A percentile compares a stretch with the other conserved stretches of the same genome.
These are phyloP conservation scores for Drosophila auraria DNA, from an alignment of 1,140 invertebrate genomes.

Conservation along the genomic window DNA sequence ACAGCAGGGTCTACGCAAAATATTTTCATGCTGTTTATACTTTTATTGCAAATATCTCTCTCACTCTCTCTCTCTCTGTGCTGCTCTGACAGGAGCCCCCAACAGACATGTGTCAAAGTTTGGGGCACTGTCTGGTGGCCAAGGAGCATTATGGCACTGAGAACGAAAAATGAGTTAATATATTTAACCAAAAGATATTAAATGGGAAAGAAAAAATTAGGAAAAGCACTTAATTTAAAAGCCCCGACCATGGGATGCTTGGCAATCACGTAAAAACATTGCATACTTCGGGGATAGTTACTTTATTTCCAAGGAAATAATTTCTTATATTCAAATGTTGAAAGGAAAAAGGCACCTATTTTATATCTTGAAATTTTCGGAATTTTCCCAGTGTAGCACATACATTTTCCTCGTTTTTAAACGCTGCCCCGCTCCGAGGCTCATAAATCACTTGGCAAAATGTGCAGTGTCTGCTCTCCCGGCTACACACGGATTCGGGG, in stretches of 20 bases:
- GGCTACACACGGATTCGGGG: constrained; percentile 27
- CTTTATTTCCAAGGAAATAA: too few species aligned
- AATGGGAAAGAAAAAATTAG: neutral
- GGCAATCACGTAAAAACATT: too few species aligned
- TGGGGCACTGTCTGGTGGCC: constrained; percentile 36
- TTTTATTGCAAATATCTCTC: constrained; percentile 80
- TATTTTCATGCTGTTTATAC: constrained; percentile 78
- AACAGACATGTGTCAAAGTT: constrained; percentile 54
- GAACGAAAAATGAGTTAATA: constrained; percentile 10
- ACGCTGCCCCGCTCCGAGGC: constrained; percentile 61
- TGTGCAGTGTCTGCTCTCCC: constrained; percentile 54
- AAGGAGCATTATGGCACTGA: constrained; percentile 58
- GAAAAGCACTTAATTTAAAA: too few species aligned
- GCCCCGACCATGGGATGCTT: too few species aligned
- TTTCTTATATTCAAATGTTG: too few species aligned
- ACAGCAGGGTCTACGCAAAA: constrained; percentile 59
- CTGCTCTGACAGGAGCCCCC: constrained; percentile 15
- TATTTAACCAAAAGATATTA: too few species aligned
- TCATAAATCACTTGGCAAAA: constrained; percentile 80
- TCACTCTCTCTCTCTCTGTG: neutral
- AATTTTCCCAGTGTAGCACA: constrained; percentile 4
- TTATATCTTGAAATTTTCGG: too few species aligned
- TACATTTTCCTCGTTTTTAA: constrained; percentile 72
- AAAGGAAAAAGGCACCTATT: too few species aligned
- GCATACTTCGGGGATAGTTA: too few species aligned